phyloP scores from a whole-genome alignment of 1,140 invertebrate genomes.

The Tetramorium parvispinum region DNA sequence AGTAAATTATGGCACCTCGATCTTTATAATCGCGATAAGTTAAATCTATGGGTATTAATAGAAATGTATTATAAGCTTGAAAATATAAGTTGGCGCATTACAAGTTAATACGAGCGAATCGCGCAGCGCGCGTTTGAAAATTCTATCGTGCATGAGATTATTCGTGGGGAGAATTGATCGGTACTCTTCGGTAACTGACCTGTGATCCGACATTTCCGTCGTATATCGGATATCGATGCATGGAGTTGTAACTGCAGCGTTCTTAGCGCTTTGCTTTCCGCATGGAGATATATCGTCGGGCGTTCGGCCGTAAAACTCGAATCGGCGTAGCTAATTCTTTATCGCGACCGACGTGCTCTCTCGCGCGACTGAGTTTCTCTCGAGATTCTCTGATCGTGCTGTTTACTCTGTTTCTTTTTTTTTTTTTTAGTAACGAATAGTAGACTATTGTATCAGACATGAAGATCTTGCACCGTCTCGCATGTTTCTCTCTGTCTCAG shows the following conservation, averaged over 20 bases:
- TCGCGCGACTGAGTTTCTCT: not conserved
- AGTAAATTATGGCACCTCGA: not conserved
- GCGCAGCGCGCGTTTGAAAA: conserved; percentile 39
- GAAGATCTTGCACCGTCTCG: not conserved
- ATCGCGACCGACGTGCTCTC: conserved; percentile 16
- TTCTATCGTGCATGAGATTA: conserved; percentile 34
- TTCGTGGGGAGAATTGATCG: conserved; percentile 34
- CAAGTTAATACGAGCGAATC: not conserved
- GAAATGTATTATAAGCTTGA: not conserved
- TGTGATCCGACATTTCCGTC: conserved; percentile 33
- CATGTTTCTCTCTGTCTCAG: too few species aligned
- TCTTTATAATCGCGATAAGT: not conserved
- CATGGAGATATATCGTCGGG: conserved; percentile 35
- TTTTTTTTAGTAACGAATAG: not conserved
- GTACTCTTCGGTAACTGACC: conserved; percentile 46
- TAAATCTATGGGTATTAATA: not conserved
- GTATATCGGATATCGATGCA: conserved; percentile 56
- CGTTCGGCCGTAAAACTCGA: conserved; percentile 44
- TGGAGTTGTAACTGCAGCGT: conserved; percentile 30
- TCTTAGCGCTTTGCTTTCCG: conserved; percentile 45
- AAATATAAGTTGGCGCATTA: not conserved
- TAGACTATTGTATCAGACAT: not conserved
- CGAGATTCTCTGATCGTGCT: conserved; percentile 14
- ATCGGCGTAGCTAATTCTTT: conserved; percentile 49
- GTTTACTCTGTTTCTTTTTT: not conserved